Evolutionary conservation across 2,797 vertebrate species (phyloP), one percentile per base, ranked within the genome.

Genomic region (Sebastes trivittatus): DNA sequence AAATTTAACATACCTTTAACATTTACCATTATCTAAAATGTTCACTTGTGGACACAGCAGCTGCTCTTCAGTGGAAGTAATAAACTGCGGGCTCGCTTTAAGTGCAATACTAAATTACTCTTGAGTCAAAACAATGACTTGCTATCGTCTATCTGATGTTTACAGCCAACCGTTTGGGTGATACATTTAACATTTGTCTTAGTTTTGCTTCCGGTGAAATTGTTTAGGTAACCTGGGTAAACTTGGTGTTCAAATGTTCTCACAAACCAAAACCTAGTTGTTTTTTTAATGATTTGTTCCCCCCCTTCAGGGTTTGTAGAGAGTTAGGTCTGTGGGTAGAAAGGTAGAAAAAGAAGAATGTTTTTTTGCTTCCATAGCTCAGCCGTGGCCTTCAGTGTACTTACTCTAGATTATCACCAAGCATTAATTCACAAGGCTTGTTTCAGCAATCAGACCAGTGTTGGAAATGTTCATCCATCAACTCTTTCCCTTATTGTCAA

Each of bases 381-480:
- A 38, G 49, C 80, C 38, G 58, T 64, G 22, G 63, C 71, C 36
- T 27, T 78, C 61, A 38, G 46, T 63, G 69, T 77, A 70, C 74
- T 74, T 77, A 80, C 81, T 82, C 58, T 80, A 79, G 83, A 88
- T 88, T 84, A 82, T 82, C 71, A 52, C 42, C 56, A 34, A 11
- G 77, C 78, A 83, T 89, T 86, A 65, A 89, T 92, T 90, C 77
- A 74, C 25, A 30, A 42, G 58, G 46, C 70, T 77, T 74, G 77
- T 85, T 83, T 83, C 82, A 84, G 46, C 66, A 78, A 68, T 92
- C 88, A 84, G 72, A 71, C 65, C 72, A 66, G 82, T 63, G 78
- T 79, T 80, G 74, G 72, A 25, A 63, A 70, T 82, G 68, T 82
- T 89, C 82, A 94, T 91, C 87, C 84, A 90, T 93, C 91, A 92